Percentiles rank a stretch among this genome's conserved stretches.
These are phyloP conservation scores for Geococcyx californianus DNA, from an alignment of 2,113 vertebrate genomes.

Conservation along the genomic window DNA sequence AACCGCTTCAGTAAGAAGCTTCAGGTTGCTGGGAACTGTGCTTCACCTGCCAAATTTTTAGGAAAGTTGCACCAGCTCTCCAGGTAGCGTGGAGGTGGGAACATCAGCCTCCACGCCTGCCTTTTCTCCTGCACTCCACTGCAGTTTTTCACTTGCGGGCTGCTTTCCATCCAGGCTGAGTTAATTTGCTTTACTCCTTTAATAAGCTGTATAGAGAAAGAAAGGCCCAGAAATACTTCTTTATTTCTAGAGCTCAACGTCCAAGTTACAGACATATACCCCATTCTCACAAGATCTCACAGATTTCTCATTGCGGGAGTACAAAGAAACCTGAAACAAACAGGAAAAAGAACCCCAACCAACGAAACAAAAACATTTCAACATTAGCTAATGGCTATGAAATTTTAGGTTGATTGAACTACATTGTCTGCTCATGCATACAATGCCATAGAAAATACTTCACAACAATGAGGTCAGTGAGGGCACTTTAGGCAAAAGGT, in stretches of 20 bases:
- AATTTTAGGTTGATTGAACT: not conserved
- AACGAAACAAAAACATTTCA: not conserved
- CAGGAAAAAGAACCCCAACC: rapidly evolving
- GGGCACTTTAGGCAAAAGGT: not conserved
- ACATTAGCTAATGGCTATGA: not conserved
- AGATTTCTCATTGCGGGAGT: not conserved
- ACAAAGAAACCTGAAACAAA: not conserved
- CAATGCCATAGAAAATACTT: not conserved
- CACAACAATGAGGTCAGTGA: not conserved
- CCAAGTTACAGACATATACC: not conserved
- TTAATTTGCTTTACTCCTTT: not conserved
- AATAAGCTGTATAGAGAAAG: not conserved
- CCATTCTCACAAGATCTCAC: not conserved
- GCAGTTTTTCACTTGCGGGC: rapidly evolving
- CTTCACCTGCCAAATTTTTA: not conserved
- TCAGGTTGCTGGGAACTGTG: rapidly evolving
- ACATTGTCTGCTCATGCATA: rapidly evolving
- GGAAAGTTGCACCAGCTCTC: not conserved
- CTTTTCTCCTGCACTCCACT: not conserved
- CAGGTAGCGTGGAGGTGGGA: not conserved
- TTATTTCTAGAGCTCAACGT: not conserved
- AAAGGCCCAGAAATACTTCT: not conserved
- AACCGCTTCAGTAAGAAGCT: not conserved
- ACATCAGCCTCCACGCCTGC: not conserved
- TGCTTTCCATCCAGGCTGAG: not conserved